phyloP scores from a whole-genome alignment of 2,888 invertebrate species.

The Pilophorus perplexus region DNA sequence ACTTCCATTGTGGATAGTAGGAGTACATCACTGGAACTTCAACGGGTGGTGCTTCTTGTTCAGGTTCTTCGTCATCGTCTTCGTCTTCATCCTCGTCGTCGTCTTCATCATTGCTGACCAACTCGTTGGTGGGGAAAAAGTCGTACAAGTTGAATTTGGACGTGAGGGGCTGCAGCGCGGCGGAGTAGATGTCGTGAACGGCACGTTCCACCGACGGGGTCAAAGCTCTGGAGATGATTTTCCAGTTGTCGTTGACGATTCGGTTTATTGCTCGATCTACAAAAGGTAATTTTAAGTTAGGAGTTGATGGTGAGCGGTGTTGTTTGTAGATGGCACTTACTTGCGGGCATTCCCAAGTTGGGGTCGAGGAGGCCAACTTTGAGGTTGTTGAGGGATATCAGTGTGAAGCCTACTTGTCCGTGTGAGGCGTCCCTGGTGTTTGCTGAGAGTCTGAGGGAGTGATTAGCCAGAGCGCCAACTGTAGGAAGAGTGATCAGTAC shows the following conservation, averaged over 20 bases:
- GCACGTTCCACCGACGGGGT: constrained; percentile 42
- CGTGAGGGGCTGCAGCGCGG: constrained; percentile 41
- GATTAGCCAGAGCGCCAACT: constrained; percentile 33
- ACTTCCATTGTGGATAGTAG: background rate
- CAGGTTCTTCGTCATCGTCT: background rate
- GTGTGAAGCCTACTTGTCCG: constrained; percentile 20
- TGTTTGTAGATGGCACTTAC: constrained; percentile 17
- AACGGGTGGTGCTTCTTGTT: background rate
- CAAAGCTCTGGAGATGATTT: constrained; percentile 35
- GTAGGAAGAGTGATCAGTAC: background rate
- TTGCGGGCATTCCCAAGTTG: constrained; percentile 8
- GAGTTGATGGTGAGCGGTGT: background rate
- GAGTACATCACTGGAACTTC: constrained; percentile 1
- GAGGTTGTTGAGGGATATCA: constrained; percentile 12
- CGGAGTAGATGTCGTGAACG: constrained; percentile 38
- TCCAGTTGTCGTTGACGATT: constrained; percentile 45
- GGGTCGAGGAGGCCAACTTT: constrained; percentile 21
- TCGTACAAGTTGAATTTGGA: constrained; percentile 40
- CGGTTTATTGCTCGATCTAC: constrained; percentile 41
- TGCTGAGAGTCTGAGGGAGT: constrained; percentile 8
- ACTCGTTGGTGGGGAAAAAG: constrained; percentile 17
- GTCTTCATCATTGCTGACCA: constrained; percentile 1
- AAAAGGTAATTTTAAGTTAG: background rate
- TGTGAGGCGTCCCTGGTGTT: constrained; percentile 30
- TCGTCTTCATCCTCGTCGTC: background rate